Evolutionary conservation across 2,888 invertebrate genomes (phyloP), one percentile per base, ranked within the genome.

Genomic region (Archaeoteleia sp.): DNA sequence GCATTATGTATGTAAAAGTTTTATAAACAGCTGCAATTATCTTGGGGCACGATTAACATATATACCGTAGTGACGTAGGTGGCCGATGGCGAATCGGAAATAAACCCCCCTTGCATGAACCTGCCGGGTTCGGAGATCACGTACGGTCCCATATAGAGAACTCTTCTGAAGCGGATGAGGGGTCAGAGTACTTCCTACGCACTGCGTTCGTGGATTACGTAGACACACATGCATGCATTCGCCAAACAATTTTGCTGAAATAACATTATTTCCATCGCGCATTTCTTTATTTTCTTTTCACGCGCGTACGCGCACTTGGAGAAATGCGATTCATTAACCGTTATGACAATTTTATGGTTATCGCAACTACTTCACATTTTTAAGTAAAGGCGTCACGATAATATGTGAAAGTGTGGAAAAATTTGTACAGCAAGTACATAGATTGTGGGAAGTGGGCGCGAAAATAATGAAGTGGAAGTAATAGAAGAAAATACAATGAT

Each of bases 161-260:
- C 70, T 67, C 61, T 67, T 61, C 70, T 67, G 72, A 76, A 76
- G 77, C 82, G 82, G 83, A 83, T 82, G 82, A 81, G 77, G 79
- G 82, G 83, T 82, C 83, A 83, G 76, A 77, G 80, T 80, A 82
- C 82, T 83, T 83, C 83, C 83, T 82, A 82, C 79, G 78, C 78
- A 70, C 49, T 43, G 53, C 58, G 39, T 54, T 60, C 63, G 51
- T 49, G 25, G 46, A 45, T 67, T 55, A 57, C 51, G 61, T 40
- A 37, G 27, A 55, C 55, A 20, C 43, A 46, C 49, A 48, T 45
- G 37, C 32, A 17, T 54, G 13, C 43, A 10, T 7, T 13, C 10
- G 9, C 39, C 15, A 15, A 17, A 34, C 45, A 25, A 54, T 54
- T 60, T 35, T 25, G 17, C 17, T 12, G 13, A 27, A 42, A 25